Evolutionary conservation across 2,888 invertebrate genomes (phyloP), one percentile per base, ranked within the genome.

Genomic region (Hydraecia micacea): DNA sequence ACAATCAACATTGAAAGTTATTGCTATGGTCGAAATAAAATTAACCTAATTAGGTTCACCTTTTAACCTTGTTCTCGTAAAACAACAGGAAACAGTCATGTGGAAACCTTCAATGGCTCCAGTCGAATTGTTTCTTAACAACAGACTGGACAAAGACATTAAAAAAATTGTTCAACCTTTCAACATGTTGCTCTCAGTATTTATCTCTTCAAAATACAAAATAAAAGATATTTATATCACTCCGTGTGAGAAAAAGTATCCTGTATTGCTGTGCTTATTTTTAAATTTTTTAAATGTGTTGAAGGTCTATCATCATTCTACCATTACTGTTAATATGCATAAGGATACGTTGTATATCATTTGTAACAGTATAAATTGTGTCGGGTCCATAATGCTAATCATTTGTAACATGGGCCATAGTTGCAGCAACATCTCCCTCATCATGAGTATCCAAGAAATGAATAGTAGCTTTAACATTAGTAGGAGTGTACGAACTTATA

Each of bases 191-290:
- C 32, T 80, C 0, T 32, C 80, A 18, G 0, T 42, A 7, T 67
- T 73, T 0, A 32, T 62, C 0, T 69, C 80, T 8, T 62, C 80
- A 0, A 80, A 80, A 68, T 80, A 39, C 32, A 80, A 80, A 69
- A 80, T 80, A 4, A 80, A n/a, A n/a, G 3, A 74, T 0, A 46
- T 6, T 58, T 58, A 21, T 6, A 80, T 80, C 6, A 63, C 21
- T 62, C 52, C 25, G 0, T 79, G 68, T 42, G 55, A 68, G 13
- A 80, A 74, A 3, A 80, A 80, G n/a, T 79, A 73, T 42, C 52
- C 36, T 1, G 4, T 73, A 15, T 5, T 49, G 4, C 1, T 66
- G 0, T 58, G 42, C 1, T 36, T 60, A 3, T 25, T 52, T 67
- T 32, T 9, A 13, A n/a, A n/a, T n/a, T 7, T 25, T 63, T 39